A percentile compares a stretch with the other conserved stretches of the same genome.
Conservation (phyloP, 2,797 vertebrate species). For the Onychomys torridus region DNA sequence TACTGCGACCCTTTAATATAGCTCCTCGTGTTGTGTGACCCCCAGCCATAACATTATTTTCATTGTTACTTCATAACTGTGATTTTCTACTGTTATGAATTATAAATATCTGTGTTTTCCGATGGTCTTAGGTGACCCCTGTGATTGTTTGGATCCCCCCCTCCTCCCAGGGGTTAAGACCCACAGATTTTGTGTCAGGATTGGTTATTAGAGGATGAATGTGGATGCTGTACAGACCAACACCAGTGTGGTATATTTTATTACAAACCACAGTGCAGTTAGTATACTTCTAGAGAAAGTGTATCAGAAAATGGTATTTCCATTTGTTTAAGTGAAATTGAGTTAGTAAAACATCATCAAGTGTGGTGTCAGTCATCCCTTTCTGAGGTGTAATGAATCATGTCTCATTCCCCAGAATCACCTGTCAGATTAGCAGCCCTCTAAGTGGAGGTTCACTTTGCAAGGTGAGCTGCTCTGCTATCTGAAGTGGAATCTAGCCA, state of each 20-base stretch:
- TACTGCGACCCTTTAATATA: neutral
- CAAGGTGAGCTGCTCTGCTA: constrained; percentile 30
- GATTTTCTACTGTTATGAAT: neutral
- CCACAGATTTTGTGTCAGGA: neutral
- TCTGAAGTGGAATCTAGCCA: constrained; percentile 4
- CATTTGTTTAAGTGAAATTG: constrained; percentile 43
- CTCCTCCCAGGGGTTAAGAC: neutral
- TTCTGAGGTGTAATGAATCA: neutral
- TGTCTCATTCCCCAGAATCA: constrained; percentile 17
- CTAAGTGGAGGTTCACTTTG: constrained; percentile 32
- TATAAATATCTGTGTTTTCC: neutral
- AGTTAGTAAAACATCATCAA: constrained; percentile 26
- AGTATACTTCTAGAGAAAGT: constrained; percentile 49
- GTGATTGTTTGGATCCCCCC: neutral
- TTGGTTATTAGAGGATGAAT: neutral
- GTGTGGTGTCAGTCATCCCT: neutral
- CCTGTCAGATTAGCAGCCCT: constrained; percentile 31
- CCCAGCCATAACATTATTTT: neutral
- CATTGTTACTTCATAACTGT: neutral
- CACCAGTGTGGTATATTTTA: neutral
- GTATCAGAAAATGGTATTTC: neutral
- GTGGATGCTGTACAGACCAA: neutral
- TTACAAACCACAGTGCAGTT: constrained; percentile 21
- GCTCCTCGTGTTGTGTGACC: neutral
- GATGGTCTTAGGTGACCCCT: neutral